These are phyloP conservation scores for Corythornis cristatus DNA, from an alignment of 2,113 vertebrate species.

Conservation along the genomic window DNA sequence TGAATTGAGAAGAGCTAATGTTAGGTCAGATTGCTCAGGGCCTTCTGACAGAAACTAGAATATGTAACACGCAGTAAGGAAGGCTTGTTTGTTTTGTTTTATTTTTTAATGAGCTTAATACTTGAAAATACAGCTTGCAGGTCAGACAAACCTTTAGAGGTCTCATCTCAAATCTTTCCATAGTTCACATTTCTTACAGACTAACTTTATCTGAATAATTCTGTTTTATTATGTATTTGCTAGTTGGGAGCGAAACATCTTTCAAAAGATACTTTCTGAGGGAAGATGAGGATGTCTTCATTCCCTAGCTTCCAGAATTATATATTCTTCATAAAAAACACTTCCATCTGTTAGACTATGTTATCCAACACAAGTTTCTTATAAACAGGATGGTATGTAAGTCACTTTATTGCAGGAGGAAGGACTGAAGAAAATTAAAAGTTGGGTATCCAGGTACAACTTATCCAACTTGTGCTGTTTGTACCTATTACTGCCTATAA, in stretches of 20 bases:
- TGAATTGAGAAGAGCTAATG: not conserved
- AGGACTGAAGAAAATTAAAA: not conserved
- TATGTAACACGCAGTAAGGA: not conserved
- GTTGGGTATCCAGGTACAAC: not conserved
- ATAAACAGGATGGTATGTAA: not conserved
- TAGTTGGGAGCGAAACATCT: not conserved
- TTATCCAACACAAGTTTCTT: not conserved
- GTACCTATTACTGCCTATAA: not conserved
- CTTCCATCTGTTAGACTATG: not conserved
- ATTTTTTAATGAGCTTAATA: constrained; percentile 1
- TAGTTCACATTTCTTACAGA: not conserved
- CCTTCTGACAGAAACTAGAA: not conserved
- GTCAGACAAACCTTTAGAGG: not conserved
- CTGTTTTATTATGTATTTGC: not conserved
- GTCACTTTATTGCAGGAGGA: not conserved
- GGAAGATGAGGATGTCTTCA: not conserved
- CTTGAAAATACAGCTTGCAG: not conserved
- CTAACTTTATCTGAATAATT: not conserved
- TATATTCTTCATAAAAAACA: not conserved
- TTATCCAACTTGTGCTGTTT: not conserved
- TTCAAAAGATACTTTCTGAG: not conserved
- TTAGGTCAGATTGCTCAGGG: not conserved
- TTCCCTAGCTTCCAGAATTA: not conserved
- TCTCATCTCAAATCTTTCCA: not conserved
- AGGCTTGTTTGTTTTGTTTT: not conserved